Conservation (phyloP, 1,140 invertebrate species). For the Theocolax elegans region DNA sequence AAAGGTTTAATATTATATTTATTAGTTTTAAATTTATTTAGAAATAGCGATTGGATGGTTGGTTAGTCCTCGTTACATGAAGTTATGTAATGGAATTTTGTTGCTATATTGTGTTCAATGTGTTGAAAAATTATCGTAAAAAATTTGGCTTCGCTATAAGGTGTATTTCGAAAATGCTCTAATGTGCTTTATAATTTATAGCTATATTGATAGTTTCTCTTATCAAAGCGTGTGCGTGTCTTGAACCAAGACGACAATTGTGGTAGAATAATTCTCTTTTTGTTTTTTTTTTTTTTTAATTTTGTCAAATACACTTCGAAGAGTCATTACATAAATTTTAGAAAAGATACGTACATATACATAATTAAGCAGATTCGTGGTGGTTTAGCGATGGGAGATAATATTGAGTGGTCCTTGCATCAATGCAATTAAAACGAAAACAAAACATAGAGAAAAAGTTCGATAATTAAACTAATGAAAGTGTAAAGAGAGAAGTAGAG, state of each 20-base stretch:
- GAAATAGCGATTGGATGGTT: too few relatives aligned
- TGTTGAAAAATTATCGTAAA: neutral
- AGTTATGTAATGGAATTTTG: too few relatives aligned
- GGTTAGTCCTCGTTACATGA: too few relatives aligned
- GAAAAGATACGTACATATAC: constrained; percentile 57
- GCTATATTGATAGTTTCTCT: neutral
- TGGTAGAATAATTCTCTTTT: constrained; percentile 1
- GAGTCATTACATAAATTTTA: constrained; percentile 50
- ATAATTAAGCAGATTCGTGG: constrained; percentile 64
- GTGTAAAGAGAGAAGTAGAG: constrained; percentile 7
- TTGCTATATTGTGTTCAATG: too few relatives aligned
- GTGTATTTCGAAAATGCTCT: constrained; percentile 19
- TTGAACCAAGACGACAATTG: constrained; percentile 8
- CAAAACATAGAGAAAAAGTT: constrained; percentile 45
- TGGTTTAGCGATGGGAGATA: constrained; percentile 65
- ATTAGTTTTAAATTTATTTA: too few relatives aligned
- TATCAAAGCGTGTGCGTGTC: constrained; percentile 13
- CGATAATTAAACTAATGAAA: constrained; percentile 36
- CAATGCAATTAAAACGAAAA: constrained; percentile 64
- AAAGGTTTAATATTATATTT: too few relatives aligned
- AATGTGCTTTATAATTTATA: constrained; percentile 20
- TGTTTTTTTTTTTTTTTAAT: neutral
- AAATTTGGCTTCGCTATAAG: neutral
- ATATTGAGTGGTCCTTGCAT: constrained; percentile 68
- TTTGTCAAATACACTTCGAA: constrained; percentile 38